Conservation (phyloP, 1,140 invertebrate species). For the Dinoponera quadriceps region DNA sequence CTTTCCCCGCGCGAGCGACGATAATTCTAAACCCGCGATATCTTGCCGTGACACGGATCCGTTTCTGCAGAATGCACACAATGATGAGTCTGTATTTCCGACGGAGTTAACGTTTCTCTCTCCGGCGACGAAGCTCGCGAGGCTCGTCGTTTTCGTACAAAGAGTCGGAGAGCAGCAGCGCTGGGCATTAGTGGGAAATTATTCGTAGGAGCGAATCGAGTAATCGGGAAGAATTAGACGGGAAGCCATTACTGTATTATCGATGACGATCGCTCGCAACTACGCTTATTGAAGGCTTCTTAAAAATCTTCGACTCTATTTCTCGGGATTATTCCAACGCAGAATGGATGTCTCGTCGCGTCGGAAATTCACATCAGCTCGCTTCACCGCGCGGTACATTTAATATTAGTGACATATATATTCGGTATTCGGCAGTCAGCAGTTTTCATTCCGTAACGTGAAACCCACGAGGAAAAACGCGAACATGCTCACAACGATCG, state of each 20-base stretch:
- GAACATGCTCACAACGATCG: constrained; percentile 3
- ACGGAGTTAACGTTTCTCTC: constrained; percentile 14
- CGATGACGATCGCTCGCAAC: no score
- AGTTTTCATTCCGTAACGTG: constrained; percentile 19
- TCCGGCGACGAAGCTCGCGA: neutral
- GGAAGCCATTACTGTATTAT: no score
- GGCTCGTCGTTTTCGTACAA: neutral
- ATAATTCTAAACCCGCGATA: constrained; percentile 43
- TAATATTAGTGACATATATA: neutral
- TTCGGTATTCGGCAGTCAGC: constrained; percentile 42
- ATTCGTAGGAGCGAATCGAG: constrained; percentile 6
- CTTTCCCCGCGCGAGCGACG: neutral
- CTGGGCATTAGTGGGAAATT: neutral
- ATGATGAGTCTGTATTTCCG: constrained; percentile 37
- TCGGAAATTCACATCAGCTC: neutral
- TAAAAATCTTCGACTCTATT: no score
- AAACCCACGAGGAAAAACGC: constrained; percentile 1
- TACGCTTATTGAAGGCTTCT: no score
- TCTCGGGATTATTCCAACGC: no score
- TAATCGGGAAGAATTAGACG: no score
- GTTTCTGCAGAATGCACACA: constrained; percentile 30
- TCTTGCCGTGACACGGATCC: constrained; percentile 60
- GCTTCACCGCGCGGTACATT: no score
- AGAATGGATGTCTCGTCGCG: neutral
- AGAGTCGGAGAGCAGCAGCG: neutral